phyloP scores from a whole-genome alignment of 2,113 vertebrate species.

The Polypterus bichir region DNA sequence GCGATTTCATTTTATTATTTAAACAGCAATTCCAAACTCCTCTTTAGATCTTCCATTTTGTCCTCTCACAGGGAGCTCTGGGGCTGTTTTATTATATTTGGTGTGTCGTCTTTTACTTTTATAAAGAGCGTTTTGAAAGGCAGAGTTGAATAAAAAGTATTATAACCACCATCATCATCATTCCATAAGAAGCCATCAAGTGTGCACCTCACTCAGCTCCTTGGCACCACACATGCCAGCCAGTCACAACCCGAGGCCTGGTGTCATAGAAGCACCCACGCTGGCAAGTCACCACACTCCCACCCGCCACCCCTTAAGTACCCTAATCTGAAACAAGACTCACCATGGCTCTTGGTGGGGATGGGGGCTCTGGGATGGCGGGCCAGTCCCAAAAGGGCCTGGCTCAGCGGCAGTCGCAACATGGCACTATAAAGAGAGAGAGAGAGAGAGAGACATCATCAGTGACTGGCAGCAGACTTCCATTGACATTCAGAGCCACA shows the following conservation, averaged over 20 bases:
- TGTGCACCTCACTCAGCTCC: conserved; percentile 13
- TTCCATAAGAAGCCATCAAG: conserved; percentile 7
- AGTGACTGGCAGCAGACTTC: too few species aligned
- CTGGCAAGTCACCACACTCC: conserved; percentile 4
- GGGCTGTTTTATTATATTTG: too few species aligned
- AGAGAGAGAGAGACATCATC: conserved; percentile 14
- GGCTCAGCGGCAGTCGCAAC: conserved; percentile 61
- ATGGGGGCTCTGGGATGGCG: conserved; percentile 36
- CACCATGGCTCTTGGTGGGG: conserved; percentile 48
- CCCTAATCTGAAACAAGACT: conserved; percentile 23
- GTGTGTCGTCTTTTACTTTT: too few species aligned
- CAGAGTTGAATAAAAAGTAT: too few species aligned
- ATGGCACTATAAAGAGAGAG: conserved; percentile 48
- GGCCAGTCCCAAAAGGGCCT: conserved; percentile 48
- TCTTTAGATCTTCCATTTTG: too few species aligned
- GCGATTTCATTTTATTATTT: too few species aligned
- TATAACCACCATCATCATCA: conserved; percentile 1
- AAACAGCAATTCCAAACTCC: too few species aligned
- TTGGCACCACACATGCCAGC: not conserved
- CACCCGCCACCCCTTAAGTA: not conserved
- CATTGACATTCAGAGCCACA: too few species aligned
- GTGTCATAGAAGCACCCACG: not conserved
- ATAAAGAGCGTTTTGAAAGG: too few species aligned
- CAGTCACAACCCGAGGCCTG: too few species aligned
- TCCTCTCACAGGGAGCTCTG: too few species aligned